Base-by-base conservation (phyloP, 2,888 invertebrate genomes). In the Cheilosia variabilis region DNA sequence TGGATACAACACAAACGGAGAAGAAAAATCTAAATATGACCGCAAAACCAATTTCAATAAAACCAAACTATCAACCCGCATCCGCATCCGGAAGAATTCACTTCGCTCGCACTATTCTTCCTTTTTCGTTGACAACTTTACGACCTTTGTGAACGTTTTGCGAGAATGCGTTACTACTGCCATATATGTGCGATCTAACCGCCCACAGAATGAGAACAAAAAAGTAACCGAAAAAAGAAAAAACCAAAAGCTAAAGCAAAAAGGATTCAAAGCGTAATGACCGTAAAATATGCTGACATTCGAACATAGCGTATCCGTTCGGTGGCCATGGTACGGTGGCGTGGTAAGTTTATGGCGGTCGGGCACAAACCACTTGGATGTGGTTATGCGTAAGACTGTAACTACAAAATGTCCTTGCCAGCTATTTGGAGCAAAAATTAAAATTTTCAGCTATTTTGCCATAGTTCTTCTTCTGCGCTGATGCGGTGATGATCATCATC, bases 271-370 rank as follows among this genome's bases (percentile, higher is more conserved):
- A 68, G 57, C 83, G 72, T 78, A 78, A 78, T 73, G 78, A 69
- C 83, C 83, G 78, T 83, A 78, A 78, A 83, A 72, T 78, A 83
- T 72, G 78, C 78, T 83, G 83, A 83, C 83, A 83, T 83, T 83
- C 78, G 72, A 83, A 62, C 57, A 68, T 55, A 43, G 62, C 34
- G 37, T n/a, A 73, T 63, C 34, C 60, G 63, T 22, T 47, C n/a
- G n/a, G n/a, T n/a, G n/a, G n/a, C n/a, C 37, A 53, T 60, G 43
- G 22, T 4, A 34, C 63, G 50, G 63, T 22, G 62, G 31, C 76
- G 45, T 50, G 50, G 45, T 9, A 57, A 60, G 34, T 82, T 71
- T 77, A 83, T 78, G 62, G 27, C 63, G 58, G 71, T 77, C 65
- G 71, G 57, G 47, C 41, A 37, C 7, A 57, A 81, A 43, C 41